Base-by-base conservation (phyloP, 2,888 invertebrate genomes). In the Hirtodrosophila alboralis region DNA sequence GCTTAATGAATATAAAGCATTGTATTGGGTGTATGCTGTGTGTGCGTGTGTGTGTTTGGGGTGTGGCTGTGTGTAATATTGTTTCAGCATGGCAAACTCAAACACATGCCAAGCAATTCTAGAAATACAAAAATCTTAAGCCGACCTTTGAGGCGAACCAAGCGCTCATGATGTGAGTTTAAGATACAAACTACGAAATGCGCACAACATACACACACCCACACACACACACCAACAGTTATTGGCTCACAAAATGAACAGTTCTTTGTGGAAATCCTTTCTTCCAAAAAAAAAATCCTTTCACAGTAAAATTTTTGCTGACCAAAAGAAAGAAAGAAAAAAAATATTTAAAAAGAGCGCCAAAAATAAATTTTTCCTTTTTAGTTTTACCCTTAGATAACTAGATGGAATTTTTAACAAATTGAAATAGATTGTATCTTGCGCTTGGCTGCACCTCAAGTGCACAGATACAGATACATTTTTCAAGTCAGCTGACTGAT, bases 171-270 rank as follows among this genome's bases (percentile, higher is more conserved):
- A 76, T 83, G 74, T 59, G 59, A 68, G 57, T 66, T 57, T 30
- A 41, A 83, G 79, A 80, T 80, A 83, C 48, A 48, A 57, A 69
- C 79, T 76, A 83, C 84, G 74, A 80, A 80, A 80, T 83, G 79
- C 84, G 68, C 79, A 72, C 66, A 26, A 45, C 49, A 52, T 27
- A 48, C 48, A 34, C 16, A 16, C 31, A 53, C 34, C 41, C 45
- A 37, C 48, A 57, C 33, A 36, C 37, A 13, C 14, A 23, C 28
- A 59, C 40, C 41, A 40, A 23, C 21, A 21, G 69, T 67, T 77
- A 63, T 58, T 77, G 78, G 75, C 72, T 81, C 60, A 54, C 66
- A 67, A 79, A 79, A 69, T 75, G 75, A 75, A 75, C 75, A 75
- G 59, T 58, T 51, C 34, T 10, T 44, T 49, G n/a, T 38, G 40